A percentile compares a stretch with the other conserved stretches of the same genome.
These are phyloP conservation scores for Cossypha niveicapilla DNA, from an alignment of 2,797 vertebrate genomes.

Conservation along the genomic window DNA sequence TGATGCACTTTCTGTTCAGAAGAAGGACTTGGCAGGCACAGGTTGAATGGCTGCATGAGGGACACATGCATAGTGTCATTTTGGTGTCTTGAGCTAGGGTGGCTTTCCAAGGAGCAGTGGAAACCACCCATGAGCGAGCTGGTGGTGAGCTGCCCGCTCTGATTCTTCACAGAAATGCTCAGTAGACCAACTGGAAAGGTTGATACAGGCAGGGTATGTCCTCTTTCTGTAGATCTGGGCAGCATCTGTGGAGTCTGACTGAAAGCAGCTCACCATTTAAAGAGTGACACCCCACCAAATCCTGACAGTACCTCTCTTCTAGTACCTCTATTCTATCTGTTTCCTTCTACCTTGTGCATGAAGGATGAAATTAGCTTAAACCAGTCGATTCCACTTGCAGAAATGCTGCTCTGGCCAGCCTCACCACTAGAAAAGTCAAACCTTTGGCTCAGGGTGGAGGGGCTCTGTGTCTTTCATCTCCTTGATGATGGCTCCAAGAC, in stretches of 20 bases:
- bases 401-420: neutral
- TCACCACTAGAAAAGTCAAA: neutral
- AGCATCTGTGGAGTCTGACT: neutral
- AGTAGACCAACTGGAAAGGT: neutral
- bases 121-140: neutral
- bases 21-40: neutral
- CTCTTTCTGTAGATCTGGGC: neutral
- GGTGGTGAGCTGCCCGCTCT: neutral
- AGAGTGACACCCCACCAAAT: neutral
- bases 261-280: neutral
- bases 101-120: neutral
- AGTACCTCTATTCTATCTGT: neutral
- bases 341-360: neutral
- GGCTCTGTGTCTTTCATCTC: neutral
- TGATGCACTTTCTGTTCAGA: neutral
- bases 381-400: neutral
- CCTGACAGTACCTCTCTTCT: neutral
- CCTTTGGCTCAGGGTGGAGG: neutral
- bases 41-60: neutral
- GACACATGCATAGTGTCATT: neutral
- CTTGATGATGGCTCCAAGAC: accelerated
- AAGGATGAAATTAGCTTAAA: neutral
- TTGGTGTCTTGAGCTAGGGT: neutral
- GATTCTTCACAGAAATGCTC: neutral
- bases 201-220: neutral